phyloP scores from a whole-genome alignment of 2,113 vertebrate genomes.

The Bufo gargarizans region DNA sequence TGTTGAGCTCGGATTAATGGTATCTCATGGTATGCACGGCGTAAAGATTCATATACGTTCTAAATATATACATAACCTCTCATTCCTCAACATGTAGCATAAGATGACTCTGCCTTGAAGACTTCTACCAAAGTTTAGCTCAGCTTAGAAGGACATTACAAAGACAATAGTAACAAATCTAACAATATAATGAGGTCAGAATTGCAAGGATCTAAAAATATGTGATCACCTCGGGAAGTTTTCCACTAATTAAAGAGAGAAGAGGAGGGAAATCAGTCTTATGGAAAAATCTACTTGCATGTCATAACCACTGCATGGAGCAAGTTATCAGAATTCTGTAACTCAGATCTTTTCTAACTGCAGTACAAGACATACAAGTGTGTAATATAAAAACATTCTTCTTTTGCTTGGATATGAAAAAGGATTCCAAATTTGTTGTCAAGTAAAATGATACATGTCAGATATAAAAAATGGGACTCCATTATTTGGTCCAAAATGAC shows the following conservation, averaged over 20 bases:
- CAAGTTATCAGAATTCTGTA: background rate
- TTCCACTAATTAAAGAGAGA: conserved; percentile 8
- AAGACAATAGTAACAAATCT: background rate
- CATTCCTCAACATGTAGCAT: background rate
- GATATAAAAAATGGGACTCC: too few relatives aligned
- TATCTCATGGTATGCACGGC: background rate
- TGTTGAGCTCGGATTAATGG: background rate
- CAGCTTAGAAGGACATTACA: conserved; percentile 7
- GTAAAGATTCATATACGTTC: background rate
- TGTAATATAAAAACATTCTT: too few relatives aligned
- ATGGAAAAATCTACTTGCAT: background rate
- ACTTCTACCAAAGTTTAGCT: background rate
- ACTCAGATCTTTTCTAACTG: too few relatives aligned
- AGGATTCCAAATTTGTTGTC: too few relatives aligned
- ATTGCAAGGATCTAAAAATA: conserved; percentile 20
- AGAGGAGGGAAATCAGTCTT: background rate
- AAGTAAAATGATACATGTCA: background rate
- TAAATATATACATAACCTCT: background rate
- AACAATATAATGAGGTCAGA: conserved; percentile 27
- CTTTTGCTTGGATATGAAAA: too few relatives aligned
- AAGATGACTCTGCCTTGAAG: background rate
- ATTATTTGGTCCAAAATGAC: too few relatives aligned
- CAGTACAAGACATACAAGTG: too few relatives aligned
- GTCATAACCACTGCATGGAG: background rate
- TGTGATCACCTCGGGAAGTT: background rate